Evolutionary conservation across 2,113 vertebrate species (phyloP), one percentile per base, ranked within the genome.

Genomic region (Hippocampus comes): DNA sequence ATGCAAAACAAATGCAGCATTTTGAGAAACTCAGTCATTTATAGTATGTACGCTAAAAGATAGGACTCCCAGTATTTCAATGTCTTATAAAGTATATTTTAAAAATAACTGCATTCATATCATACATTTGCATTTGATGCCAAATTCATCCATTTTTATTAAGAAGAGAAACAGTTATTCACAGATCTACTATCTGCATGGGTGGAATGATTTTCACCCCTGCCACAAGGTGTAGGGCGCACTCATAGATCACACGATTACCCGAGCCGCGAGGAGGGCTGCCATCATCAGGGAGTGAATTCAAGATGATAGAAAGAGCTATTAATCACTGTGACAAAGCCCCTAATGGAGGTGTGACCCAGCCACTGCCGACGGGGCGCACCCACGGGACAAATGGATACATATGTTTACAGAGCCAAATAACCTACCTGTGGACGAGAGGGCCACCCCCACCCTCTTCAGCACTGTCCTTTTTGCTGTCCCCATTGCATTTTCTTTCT

Each of bases 251-350:
- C 97, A 98, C 94, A 76, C 94, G 94, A 96, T 98, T 98, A 98
- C 95, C 95, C 92, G 94, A 95, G 95, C 96, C 93, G 94, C 94
- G 88, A 94, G 94, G 95, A 93, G 95, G 94, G 94, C 94, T 93
- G 94, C 94, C 95, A 94, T 98, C 97, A 99, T 99, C 97, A 98
- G 96, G 94, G 95, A 98, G 96, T 97, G 96, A 98, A 99, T 99
- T 99, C 99, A 97, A 98, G 95, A 98, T 97, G 96, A 98, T 97
- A 97, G 97, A 98, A 97, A 93, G 95, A 94, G 95, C 97, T 97
- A 99, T 99, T 98, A 97, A 99, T 99, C 97, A 99, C 96, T 92
- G 91, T 97, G 96, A 99, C 97, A 99, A 97, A 99, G 95, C 94
- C 95, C 94, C 95, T 98, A 98, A 98, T 99, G 95, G 96, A 97